Evolutionary conservation across 2,888 invertebrate species (phyloP), one percentile per base, ranked within the genome.

Genomic region (Leptura quadrifasciata): DNA sequence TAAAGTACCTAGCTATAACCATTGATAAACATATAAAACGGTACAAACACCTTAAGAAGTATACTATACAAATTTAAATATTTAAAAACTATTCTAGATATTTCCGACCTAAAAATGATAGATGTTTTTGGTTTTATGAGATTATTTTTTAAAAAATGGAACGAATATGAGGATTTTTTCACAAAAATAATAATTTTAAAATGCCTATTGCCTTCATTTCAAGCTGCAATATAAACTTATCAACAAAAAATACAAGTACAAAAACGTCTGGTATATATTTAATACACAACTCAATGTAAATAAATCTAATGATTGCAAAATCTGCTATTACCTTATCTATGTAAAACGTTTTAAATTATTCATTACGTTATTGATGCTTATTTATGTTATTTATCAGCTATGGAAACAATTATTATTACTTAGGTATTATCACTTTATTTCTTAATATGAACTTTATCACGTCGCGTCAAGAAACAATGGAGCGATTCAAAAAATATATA

Each of bases 221-320:
- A 31, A 6, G 27, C 12, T 39, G 12, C 12, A 47, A 47, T 2
- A n/a, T 47, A n/a, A 12, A 3, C 0, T n/a, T 47, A 47, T 47
- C 47, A 47, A 47, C 12, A 47, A 47, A 47, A 47, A 47, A 47
- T 47, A n/a, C n/a, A 20, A 9, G 10, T 1, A 57, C 10, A 18
- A 10, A 18, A 12, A 12, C 21, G 57, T 20, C 57, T 57, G 57
- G 57, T 8, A 12, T 20, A 9, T 57, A 57, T 57, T 21, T 57
- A 57, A 57, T 57, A 57, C 10, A 47, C 47, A 54, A 57, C 21
- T 18, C 10, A 57, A 20, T 20, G 57, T 57, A 57, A 57, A 57
- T 21, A 57, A 57, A 18, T 20, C 20, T 21, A 21, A 21, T 57
- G 20, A 20, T 57, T 57, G 57, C 57, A 57, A 57, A 57, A 57